phyloP scores from a whole-genome alignment of 1,140 invertebrate genomes.

The Trissolcus basalis region DNA sequence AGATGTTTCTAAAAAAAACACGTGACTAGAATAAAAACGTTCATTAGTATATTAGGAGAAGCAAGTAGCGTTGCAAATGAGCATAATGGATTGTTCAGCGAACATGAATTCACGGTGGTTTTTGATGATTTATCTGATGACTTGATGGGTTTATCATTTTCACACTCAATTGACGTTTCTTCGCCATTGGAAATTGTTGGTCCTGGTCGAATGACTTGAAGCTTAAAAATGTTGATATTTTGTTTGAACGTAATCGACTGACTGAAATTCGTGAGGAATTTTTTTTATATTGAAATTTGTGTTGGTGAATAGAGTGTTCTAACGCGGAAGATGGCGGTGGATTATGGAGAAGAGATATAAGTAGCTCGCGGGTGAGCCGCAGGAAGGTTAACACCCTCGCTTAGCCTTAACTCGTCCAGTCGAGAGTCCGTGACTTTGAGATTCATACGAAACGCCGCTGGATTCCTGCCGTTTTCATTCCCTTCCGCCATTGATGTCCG shows the following conservation, averaged over 20 bases:
- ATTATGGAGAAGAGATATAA: conserved; percentile 58
- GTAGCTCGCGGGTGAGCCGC: conserved; percentile 58
- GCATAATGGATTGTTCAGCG: conserved; percentile 50
- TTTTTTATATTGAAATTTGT: conserved; percentile 33
- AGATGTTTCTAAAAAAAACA: no score
- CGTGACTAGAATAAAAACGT: no score
- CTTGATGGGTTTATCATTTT: conserved; percentile 32
- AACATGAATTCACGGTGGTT: conserved; percentile 49
- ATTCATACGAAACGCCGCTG: conserved; percentile 55
- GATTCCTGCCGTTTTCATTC: conserved; percentile 57
- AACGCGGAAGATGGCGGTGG: conserved; percentile 59
- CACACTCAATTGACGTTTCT: conserved; percentile 13
- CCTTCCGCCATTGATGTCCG: conserved; percentile 53
- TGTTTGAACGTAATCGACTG: no score
- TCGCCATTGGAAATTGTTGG: no score
- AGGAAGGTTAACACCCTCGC: conserved; percentile 62
- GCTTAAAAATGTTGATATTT: neutral
- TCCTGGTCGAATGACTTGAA: no score
- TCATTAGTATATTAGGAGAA: conserved; percentile 24
- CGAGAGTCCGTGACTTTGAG: conserved; percentile 56
- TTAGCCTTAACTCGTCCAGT: conserved; percentile 60
- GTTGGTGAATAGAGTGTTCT: conserved; percentile 26
- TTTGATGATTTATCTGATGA: conserved; percentile 28
- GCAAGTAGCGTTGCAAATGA: conserved; percentile 51
- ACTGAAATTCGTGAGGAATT: conserved; percentile 2